Percentiles rank a stretch among this genome's conserved stretches.
Conservation (phyloP, 2,888 invertebrate genomes). For the Empis stercorea region DNA sequence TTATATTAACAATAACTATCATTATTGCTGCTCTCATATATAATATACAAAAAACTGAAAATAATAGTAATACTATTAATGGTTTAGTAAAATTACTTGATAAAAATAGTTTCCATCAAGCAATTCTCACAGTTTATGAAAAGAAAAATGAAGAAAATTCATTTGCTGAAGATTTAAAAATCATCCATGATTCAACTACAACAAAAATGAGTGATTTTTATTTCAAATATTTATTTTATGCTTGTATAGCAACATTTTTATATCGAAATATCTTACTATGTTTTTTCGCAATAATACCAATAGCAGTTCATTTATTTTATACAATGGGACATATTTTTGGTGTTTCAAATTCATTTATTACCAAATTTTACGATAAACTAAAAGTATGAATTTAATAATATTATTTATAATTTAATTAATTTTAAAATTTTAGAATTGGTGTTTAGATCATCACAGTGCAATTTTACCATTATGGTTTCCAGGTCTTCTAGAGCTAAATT, state of each 20-base stretch:
- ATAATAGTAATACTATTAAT: neutral
- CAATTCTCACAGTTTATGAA: conserved; percentile 28
- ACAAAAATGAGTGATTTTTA: conserved; percentile 56
- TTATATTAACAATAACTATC: conserved; percentile 49
- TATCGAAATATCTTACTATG: conserved; percentile 80
- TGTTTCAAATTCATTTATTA: conserved; percentile 23
- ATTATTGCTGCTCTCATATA: conserved; percentile 24
- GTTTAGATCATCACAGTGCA: conserved; percentile 44
- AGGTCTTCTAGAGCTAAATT: conserved; percentile 58
- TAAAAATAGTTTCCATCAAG: conserved; percentile 25
- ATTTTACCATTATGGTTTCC: conserved; percentile 63
- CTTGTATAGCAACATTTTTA: conserved; percentile 67
- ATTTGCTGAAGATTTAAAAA: conserved; percentile 24
- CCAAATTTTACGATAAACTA: conserved; percentile 14
- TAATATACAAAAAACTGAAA: conserved; percentile 31
- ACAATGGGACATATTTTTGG: conserved; percentile 26
- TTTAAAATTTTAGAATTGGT: conserved; percentile 37
- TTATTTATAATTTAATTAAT: conserved; percentile 14
- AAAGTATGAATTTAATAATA: conserved; percentile 12
- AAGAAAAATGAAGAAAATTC: conserved; percentile 28
- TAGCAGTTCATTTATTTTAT: conserved; percentile 34
- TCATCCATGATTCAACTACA: conserved; percentile 18
- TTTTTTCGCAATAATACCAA: conserved; percentile 62
- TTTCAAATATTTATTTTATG: conserved; percentile 66
- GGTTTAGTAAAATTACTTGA: conserved; percentile 21